Percentiles rank a stretch among this genome's conserved stretches.
Conservation (phyloP, 37 sponge, comb jelly and placozoan genomes). For the Halichondria panicea region DNA sequence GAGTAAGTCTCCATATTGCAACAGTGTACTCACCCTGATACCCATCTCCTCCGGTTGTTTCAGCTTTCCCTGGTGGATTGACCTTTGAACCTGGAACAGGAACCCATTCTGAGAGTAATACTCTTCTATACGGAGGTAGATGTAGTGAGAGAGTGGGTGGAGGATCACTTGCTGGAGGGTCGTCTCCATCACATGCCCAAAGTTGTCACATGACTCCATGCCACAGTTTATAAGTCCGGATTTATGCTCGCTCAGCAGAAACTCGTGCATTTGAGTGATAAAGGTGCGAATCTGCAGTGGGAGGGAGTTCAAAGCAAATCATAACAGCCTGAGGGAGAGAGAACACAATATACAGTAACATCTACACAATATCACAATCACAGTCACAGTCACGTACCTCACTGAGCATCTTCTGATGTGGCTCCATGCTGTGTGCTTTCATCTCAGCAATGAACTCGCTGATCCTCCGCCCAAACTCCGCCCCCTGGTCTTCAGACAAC, state of each 20-base stretch:
- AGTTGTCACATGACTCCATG: slow-evolving; percentile 59
- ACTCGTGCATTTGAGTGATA: slow-evolving; percentile 55
- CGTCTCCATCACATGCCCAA: slow-evolving; percentile 67
- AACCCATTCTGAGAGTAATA: slow-evolving; percentile 16
- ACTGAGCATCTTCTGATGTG: slow-evolving; percentile 47
- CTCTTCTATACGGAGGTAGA: slow-evolving; percentile 38
- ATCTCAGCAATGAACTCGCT: slow-evolving; percentile 24
- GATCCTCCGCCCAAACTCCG: slow-evolving; percentile 40
- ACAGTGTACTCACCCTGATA: slow-evolving; percentile 44
- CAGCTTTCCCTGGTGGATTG: slow-evolving; percentile 36
- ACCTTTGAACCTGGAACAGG: slow-evolving; percentile 36
- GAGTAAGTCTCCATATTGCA: too few relatives aligned
- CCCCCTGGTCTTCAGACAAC: slow-evolving; percentile 31
- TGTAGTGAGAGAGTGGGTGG: slow-evolving; percentile 35
- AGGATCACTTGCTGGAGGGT: slow-evolving; percentile 54
- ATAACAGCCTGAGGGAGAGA: too few relatives aligned
- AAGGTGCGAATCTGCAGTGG: slow-evolving; percentile 50
- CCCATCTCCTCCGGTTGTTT: slow-evolving; percentile 63
- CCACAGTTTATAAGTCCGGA: slow-evolving; percentile 33
- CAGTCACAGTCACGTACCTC: slow-evolving; percentile 19
- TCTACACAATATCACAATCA: not conserved
- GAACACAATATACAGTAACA: not conserved
- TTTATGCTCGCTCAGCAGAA: slow-evolving; percentile 44
- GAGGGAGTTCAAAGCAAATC: not conserved
- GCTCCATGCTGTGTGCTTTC: slow-evolving; percentile 10